phyloP scores from a whole-genome alignment of 1,140 invertebrate genomes.

The Dendrolimus kikuchii region DNA sequence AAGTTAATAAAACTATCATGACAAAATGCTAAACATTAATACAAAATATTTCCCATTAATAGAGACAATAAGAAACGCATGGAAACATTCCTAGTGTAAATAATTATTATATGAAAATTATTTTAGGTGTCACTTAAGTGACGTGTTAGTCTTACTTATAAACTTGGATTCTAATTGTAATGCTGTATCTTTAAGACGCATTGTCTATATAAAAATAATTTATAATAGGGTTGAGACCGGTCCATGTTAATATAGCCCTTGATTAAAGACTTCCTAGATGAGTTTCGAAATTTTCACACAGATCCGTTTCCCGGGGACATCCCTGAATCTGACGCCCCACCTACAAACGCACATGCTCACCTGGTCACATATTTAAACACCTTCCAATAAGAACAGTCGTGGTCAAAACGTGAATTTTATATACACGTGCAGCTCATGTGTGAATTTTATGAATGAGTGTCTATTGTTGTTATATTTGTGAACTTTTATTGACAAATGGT shows the following conservation, averaged over 20 bases:
- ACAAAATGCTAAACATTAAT: too few relatives aligned
- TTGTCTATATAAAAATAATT: background rate
- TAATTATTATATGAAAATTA: too few relatives aligned
- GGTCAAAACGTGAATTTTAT: slow-evolving; percentile 25
- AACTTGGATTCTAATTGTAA: too few relatives aligned
- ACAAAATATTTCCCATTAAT: too few relatives aligned
- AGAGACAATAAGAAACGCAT: too few relatives aligned
- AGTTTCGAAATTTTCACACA: slow-evolving; percentile 50
- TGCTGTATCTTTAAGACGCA: background rate
- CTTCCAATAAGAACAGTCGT: slow-evolving; percentile 43
- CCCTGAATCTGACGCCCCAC: slow-evolving; percentile 38
- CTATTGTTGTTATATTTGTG: slow-evolving; percentile 7
- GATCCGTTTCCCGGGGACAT: slow-evolving; percentile 46
- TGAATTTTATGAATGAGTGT: slow-evolving; percentile 26
- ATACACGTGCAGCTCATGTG: slow-evolving; percentile 12
- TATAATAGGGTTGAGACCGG: slow-evolving; percentile 7
- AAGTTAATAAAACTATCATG: too few relatives aligned
- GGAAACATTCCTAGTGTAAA: too few relatives aligned
- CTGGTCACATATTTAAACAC: slow-evolving; percentile 57
- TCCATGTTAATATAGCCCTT: slow-evolving; percentile 25
- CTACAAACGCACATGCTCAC: slow-evolving; percentile 30
- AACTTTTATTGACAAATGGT: background rate
- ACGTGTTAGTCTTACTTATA: too few relatives aligned
- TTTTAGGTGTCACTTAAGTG: too few relatives aligned
- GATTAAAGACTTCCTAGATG: slow-evolving; percentile 41